Conservation (phyloP, 1,140 invertebrate species). For the Zaprionus davidi region DNA sequence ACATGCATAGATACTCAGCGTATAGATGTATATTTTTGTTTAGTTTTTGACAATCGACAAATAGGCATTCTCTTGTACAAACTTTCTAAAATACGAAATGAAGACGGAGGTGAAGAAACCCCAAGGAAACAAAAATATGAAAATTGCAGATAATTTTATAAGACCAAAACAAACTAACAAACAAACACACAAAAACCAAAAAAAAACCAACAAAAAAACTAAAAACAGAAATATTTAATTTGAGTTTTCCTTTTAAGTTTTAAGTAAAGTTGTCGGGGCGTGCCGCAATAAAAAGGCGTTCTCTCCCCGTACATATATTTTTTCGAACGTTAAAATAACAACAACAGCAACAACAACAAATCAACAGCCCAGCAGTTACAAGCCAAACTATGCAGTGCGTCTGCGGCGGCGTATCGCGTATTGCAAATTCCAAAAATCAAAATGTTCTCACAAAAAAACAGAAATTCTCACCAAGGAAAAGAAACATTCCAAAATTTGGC, state of each 20-base stretch:
- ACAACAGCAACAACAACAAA: constrained; percentile 47
- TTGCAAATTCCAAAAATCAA: constrained; percentile 8
- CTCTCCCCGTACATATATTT: constrained; percentile 7
- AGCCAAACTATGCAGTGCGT: constrained; percentile 49
- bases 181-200: constrained; percentile 26
- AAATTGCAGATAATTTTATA: constrained; percentile 32
- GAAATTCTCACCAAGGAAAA: background rate
- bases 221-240: constrained; percentile 49
- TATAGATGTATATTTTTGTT: constrained; percentile 71
- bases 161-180: constrained; percentile 52
- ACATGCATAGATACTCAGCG: constrained; percentile 48
- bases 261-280: constrained; percentile 6
- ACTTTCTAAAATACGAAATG: constrained; percentile 54
- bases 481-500: constrained; percentile 53
- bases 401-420: constrained; percentile 21
- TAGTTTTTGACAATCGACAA: constrained; percentile 84
- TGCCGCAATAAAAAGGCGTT: constrained; percentile 7
- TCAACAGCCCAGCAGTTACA: constrained; percentile 58
- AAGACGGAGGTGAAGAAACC: constrained; percentile 7
- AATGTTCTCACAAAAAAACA: constrained; percentile 19
- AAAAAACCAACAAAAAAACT: constrained; percentile 45
- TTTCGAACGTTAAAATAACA: constrained; percentile 40
- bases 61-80: constrained; percentile 84
- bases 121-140: constrained; percentile 41
- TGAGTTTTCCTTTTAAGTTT: constrained; percentile 39